Evolutionary conservation across 2,113 vertebrate species (phyloP).

Genomic region (Notothenia rossii): DNA sequence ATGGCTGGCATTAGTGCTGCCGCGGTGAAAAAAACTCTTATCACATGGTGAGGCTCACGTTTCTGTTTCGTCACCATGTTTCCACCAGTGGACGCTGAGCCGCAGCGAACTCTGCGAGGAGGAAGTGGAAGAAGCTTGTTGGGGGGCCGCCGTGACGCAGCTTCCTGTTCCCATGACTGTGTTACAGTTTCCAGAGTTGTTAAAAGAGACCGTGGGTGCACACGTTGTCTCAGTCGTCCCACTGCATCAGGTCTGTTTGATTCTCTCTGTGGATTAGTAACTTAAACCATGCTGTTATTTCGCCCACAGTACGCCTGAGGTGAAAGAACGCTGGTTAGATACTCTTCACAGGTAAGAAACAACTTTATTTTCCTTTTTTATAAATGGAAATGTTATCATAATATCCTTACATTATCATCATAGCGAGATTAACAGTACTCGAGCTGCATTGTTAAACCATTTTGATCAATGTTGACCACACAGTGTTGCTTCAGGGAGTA

Average conservation of each 20-base stretch:
- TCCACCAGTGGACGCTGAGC: conserved; percentile 66
- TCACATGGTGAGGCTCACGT: background rate
- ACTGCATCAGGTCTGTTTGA: conserved; percentile 4
- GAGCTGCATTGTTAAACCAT: background rate
- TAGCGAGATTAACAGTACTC: background rate
- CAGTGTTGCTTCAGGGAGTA: background rate
- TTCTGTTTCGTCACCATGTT: conserved; percentile 45
- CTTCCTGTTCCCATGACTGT: conserved; percentile 88
- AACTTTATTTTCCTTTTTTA: background rate
- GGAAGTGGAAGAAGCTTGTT: conserved; percentile 85
- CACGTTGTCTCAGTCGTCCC: conserved; percentile 64
- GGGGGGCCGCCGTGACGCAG: conserved; percentile 85
- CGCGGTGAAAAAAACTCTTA: background rate
- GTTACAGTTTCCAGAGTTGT: conserved; percentile 84
- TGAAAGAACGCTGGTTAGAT: conserved; percentile 88
- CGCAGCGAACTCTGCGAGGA: conserved; percentile 74
- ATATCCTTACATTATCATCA: background rate
- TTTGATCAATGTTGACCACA: background rate
- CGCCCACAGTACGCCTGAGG: conserved; percentile 80
- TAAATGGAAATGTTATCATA: background rate
- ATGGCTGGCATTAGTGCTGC: background rate
- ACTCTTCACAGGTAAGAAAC: conserved; percentile 86
- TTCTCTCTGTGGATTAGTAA: conserved; percentile 75
- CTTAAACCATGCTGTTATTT: conserved; percentile 83
- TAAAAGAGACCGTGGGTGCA: conserved; percentile 74